Conservation (phyloP, 2,888 invertebrate species). For the Hylaea fasciaria region DNA sequence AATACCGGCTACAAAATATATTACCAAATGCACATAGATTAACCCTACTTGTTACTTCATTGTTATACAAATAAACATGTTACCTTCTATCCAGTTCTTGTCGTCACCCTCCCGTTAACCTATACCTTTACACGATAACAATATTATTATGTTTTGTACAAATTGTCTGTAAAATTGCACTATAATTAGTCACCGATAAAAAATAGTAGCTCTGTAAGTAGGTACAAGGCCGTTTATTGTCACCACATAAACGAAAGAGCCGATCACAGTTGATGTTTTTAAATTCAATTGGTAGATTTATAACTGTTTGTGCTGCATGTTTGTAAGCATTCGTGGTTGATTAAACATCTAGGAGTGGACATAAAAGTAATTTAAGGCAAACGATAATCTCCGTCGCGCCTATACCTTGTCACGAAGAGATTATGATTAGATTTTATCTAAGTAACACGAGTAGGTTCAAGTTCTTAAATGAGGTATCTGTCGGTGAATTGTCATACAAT, state of each 20-base stretch:
- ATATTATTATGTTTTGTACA: slow-evolving; percentile 44
- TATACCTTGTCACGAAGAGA: slow-evolving; percentile 56
- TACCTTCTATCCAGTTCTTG: slow-evolving; percentile 5
- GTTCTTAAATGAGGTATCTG: too few species aligned
- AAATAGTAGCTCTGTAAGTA: slow-evolving; percentile 54
- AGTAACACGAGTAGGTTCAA: slow-evolving; percentile 20
- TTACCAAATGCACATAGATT: slow-evolving; percentile 4
- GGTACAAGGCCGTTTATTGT: slow-evolving; percentile 59
- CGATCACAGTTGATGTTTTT: slow-evolving; percentile 46
- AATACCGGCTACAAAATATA: slow-evolving; percentile 49
- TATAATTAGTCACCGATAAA: slow-evolving; percentile 55
- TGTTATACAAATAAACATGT: too few species aligned
- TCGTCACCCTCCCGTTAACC: slow-evolving; percentile 47
- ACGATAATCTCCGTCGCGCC: slow-evolving; percentile 52
- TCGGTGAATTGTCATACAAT: too few species aligned
- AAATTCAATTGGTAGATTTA: slow-evolving; percentile 48
- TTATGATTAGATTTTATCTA: slow-evolving; percentile 50
- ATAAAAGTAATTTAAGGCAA: slow-evolving; percentile 49
- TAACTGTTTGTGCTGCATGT: background rate
- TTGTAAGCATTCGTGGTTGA: slow-evolving; percentile 5
- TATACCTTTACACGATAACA: slow-evolving; percentile 46
- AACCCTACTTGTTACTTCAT: background rate
- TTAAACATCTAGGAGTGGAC: slow-evolving; percentile 42
- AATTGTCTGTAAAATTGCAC: slow-evolving; percentile 59
- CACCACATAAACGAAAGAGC: slow-evolving; percentile 52